These are phyloP conservation scores for Wasmannia auropunctata DNA, from an alignment of 1,140 invertebrate species.

Conservation along the genomic window DNA sequence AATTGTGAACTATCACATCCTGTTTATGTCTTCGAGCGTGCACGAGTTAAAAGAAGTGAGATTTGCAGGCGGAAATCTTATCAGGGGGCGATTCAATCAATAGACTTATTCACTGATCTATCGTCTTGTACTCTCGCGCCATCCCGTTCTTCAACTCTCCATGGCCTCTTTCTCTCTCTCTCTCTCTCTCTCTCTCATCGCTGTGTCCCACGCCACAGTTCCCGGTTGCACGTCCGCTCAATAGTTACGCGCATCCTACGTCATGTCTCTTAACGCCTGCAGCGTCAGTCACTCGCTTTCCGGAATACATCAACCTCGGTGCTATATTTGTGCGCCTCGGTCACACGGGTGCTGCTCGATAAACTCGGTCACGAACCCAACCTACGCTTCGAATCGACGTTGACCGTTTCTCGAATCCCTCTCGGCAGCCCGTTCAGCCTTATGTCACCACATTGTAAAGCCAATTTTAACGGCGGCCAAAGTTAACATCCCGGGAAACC, in stretches of 20 bases:
- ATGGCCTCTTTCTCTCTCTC: background rate
- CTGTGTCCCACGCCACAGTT: background rate
- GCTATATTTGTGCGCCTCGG: constrained; percentile 61
- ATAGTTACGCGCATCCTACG: constrained; percentile 45
- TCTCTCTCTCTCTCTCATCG: background rate
- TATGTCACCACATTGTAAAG: constrained; percentile 41
- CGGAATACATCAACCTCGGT: constrained; percentile 44
- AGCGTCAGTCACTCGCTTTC: constrained; percentile 36
- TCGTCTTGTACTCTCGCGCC: background rate
- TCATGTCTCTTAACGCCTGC: constrained; percentile 40
- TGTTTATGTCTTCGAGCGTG: background rate
- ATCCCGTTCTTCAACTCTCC: constrained; percentile 2
- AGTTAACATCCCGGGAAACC: constrained; percentile 14
- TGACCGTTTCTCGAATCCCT: constrained; percentile 47
- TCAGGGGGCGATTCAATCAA: background rate
- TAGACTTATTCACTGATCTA: constrained; percentile 5
- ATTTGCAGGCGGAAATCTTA: background rate
- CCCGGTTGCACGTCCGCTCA: constrained; percentile 39
- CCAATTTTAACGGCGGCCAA: constrained; percentile 46
- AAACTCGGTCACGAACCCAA: constrained; percentile 65
- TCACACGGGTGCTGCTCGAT: constrained; percentile 38
- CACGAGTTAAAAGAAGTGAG: background rate
- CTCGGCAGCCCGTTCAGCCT: background rate
- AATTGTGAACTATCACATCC: background rate
- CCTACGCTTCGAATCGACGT: constrained; percentile 38